phyloP scores from a whole-genome alignment of 1,140 invertebrate species.

The Apis florea region DNA sequence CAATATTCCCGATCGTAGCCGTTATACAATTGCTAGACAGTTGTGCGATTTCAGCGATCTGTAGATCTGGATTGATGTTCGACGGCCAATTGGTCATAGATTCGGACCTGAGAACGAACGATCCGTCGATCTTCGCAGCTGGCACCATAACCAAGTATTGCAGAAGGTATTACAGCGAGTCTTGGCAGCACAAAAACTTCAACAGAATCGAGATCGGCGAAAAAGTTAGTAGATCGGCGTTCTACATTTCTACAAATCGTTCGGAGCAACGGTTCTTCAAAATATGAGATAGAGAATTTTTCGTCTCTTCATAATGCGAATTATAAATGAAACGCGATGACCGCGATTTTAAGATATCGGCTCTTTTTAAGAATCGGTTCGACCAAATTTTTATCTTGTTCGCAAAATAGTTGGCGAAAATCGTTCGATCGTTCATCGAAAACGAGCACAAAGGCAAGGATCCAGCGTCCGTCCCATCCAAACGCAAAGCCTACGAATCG shows the following conservation, averaged over 20 bases:
- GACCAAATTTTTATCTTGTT: too few species aligned
- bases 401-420: conserved; percentile 70
- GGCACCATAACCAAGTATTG: conserved; percentile 85
- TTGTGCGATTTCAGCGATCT: conserved; percentile 84
- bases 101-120: conserved; percentile 85
- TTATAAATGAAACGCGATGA: too few species aligned
- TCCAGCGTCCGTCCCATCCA: not conserved
- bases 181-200: conserved; percentile 79
- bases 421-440: conserved; percentile 74
- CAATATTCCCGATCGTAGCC: too few species aligned
- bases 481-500: conserved; percentile 32
- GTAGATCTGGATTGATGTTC: conserved; percentile 85
- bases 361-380: too few species aligned
- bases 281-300: too few species aligned
- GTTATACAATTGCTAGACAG: too few species aligned
- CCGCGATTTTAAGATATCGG: too few species aligned
- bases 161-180: conserved; percentile 79
- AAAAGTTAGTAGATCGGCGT: conserved; percentile 72
- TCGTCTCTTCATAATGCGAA: too few species aligned
- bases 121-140: conserved; percentile 85
- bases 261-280: too few species aligned
- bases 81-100: conserved; percentile 87
- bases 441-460: conserved; percentile 59
- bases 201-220: conserved; percentile 82
- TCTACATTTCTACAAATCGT: too few species aligned